These are phyloP conservation scores for Drosophila parvula DNA, from an alignment of 1,140 invertebrate genomes.

Conservation along the genomic window DNA sequence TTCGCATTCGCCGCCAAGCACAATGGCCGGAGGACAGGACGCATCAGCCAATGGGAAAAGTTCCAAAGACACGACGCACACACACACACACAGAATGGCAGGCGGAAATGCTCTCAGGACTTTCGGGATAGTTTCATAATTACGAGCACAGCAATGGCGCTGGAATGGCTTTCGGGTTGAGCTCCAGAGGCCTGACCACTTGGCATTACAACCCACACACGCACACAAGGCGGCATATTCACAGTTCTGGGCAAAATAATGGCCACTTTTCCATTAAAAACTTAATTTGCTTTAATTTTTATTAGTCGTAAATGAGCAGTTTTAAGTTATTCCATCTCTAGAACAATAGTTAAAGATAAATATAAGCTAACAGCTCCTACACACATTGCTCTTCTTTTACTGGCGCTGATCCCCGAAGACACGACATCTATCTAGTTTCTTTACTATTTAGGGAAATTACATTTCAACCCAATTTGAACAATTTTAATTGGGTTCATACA, in stretches of 20 bases:
- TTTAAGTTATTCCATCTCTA: too few relatives aligned
- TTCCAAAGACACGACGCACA: constrained; percentile 62
- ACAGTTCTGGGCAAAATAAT: neutral
- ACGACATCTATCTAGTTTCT: too few relatives aligned
- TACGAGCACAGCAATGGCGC: constrained; percentile 70
- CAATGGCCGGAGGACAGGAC: constrained; percentile 50
- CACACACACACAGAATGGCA: constrained; percentile 33
- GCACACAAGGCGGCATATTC: neutral
- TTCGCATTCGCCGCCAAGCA: constrained; percentile 51
- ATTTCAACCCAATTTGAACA: too few relatives aligned
- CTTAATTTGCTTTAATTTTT: neutral
- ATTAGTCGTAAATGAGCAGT: too few relatives aligned
- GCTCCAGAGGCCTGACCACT: constrained; percentile 42
- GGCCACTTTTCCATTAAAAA: too few relatives aligned
- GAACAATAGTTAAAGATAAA: too few relatives aligned
- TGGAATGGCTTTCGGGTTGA: neutral
- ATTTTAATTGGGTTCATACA: too few relatives aligned
- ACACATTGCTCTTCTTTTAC: too few relatives aligned
- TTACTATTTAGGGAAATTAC: too few relatives aligned
- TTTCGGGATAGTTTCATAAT: constrained; percentile 77
- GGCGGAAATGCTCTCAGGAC: constrained; percentile 42
- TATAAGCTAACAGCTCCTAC: too few relatives aligned
- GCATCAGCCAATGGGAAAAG: constrained; percentile 75
- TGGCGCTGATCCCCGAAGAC: too few relatives aligned
- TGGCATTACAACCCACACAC: constrained; percentile 37